Percentiles rank a stretch among this genome's conserved stretches.
Evolutionary conservation across 1,140 invertebrate genomes (phyloP).

Genomic region (Plectus sambesii): DNA sequence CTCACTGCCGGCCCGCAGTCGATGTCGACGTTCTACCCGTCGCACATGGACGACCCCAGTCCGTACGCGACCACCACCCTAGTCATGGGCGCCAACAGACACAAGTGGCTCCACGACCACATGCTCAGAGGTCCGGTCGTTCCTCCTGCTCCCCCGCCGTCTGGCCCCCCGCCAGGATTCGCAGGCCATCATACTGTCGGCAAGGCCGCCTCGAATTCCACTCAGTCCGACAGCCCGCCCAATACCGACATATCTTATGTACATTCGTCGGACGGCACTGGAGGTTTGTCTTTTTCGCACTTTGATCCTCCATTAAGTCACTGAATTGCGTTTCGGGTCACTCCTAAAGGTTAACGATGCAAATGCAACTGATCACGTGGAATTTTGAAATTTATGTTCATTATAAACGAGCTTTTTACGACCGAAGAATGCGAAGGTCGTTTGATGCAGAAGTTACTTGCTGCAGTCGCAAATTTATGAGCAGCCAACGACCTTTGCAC

Average conservation of each 20-base stretch:
- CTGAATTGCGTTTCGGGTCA: no score
- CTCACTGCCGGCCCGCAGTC: no score
- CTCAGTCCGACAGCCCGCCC: slow-evolving; percentile 30
- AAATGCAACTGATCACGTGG: no score
- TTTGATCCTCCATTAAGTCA: no score
- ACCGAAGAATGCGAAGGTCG: no score
- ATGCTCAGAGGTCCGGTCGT: slow-evolving; percentile 22
- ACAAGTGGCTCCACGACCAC: slow-evolving; percentile 23
- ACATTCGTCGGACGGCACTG: slow-evolving; percentile 38
- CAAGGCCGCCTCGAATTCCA: slow-evolving; percentile 1
- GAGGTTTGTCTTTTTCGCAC: no score
- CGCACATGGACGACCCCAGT: slow-evolving; percentile 36
- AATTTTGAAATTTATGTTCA: no score
- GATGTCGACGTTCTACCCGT: slow-evolving; percentile 30
- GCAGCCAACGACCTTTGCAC: slow-evolving; percentile 18
- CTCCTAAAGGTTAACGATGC: no score
- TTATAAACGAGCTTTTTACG: no score
- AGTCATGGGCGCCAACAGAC: slow-evolving; percentile 28
- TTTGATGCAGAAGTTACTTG: no score
- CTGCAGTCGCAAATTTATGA: no score
- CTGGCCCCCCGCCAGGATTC: slow-evolving; percentile 25
- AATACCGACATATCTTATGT: slow-evolving; percentile 41
- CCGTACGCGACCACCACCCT: slow-evolving; percentile 40
- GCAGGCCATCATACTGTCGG: slow-evolving; percentile 3
- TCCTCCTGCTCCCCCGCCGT: slow-evolving; percentile 24